A percentile compares a stretch with the other conserved stretches of the same genome.
Evolutionary conservation across 2,797 vertebrate genomes (phyloP).

Genomic region (Malacoctenus gilli): DNA sequence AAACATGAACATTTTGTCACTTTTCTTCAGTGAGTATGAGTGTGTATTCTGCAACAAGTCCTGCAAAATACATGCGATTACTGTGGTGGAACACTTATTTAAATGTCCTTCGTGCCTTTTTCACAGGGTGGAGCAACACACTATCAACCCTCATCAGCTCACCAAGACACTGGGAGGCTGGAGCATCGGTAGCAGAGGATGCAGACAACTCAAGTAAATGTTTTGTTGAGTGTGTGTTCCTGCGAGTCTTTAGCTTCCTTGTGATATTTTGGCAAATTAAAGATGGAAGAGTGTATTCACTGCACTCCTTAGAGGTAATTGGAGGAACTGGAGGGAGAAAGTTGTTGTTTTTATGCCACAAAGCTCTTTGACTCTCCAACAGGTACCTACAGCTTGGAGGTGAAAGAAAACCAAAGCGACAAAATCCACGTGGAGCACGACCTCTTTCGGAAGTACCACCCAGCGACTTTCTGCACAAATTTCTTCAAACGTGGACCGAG

Average conservation of each 20-base stretch:
- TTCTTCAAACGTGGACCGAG: constrained; percentile 31
- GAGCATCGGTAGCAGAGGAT: constrained; percentile 83
- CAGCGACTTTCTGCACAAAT: constrained; percentile 58
- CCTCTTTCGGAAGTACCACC: constrained; percentile 51
- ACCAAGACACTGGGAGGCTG: constrained; percentile 83
- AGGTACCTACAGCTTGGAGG: constrained; percentile 90
- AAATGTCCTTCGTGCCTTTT: constrained; percentile 29
- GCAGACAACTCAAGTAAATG: constrained; percentile 87
- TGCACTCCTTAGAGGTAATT: no score
- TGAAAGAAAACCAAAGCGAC: constrained; percentile 89
- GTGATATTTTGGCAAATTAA: no score
- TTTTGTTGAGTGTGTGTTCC: no score
- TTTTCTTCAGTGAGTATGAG: no score
- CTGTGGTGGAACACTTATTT: no score
- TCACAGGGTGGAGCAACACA: constrained; percentile 86
- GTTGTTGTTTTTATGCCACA: no score
- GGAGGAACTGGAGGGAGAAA: no score
- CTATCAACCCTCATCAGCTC: constrained; percentile 85
- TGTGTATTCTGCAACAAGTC: no score
- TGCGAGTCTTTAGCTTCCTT: no score
- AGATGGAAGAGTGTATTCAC: no score
- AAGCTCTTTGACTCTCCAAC: constrained; percentile 32
- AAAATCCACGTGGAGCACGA: constrained; percentile 81
- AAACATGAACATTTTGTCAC: no score
- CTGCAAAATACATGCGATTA: no score